Evolutionary conservation across 2,797 vertebrate species (phyloP).

Genomic region (Oceanodroma leucorhoa): DNA sequence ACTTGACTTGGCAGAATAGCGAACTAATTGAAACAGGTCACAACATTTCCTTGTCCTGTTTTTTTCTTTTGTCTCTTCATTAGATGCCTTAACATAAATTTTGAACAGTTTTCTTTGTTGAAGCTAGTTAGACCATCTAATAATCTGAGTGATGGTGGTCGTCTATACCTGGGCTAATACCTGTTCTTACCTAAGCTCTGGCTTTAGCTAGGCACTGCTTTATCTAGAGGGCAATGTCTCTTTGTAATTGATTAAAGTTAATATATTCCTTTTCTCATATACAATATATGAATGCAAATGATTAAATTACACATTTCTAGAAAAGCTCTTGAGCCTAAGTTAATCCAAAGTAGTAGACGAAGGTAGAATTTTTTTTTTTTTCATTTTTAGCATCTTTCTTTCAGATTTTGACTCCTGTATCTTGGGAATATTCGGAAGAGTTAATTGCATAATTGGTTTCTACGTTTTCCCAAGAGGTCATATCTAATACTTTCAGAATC

Average conservation of each 20-base stretch:
- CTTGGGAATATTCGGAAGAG: constrained; percentile 49
- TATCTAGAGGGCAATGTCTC: background rate
- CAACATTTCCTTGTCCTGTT: background rate
- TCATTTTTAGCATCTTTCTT: constrained; percentile 17
- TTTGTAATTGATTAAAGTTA: background rate
- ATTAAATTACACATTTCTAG: background rate
- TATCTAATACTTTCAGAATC: constrained; percentile 27
- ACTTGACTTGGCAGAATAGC: background rate
- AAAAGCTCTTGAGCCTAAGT: background rate
- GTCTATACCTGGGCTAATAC: background rate
- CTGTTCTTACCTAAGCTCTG: background rate
- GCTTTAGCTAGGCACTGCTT: background rate
- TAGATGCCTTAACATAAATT: background rate
- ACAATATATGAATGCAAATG: background rate
- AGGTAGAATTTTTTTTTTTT: background rate
- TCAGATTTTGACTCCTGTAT: background rate
- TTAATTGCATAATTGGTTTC: constrained; percentile 56
- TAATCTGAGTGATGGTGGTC: background rate
- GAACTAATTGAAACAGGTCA: background rate
- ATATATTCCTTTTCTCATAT: background rate
- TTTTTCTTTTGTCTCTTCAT: background rate
- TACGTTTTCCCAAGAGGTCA: constrained; percentile 44
- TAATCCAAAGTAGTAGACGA: background rate
- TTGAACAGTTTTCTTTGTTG: background rate
- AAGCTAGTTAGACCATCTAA: background rate